Percentiles rank a stretch among this genome's conserved stretches.
phyloP scores from a whole-genome alignment of 2,888 invertebrate genomes.

The Pterostichus madidus region DNA sequence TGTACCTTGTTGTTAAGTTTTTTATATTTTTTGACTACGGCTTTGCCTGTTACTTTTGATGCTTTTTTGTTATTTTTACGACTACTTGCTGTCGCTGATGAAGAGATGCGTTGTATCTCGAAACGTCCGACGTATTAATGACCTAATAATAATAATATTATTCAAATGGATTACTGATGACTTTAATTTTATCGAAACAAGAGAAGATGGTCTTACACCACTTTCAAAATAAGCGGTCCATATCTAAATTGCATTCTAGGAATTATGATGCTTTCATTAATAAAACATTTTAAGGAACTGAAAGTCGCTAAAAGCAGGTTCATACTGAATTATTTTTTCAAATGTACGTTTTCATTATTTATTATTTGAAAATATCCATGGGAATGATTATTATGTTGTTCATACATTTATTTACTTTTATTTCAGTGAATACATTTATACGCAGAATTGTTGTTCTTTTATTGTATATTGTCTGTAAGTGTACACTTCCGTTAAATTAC shows the following conservation, averaged over 20 bases:
- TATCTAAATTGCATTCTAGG: background rate
- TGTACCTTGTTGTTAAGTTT: too few relatives aligned
- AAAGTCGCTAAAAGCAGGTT: background rate
- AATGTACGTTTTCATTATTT: constrained; percentile 56
- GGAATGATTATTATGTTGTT: constrained; percentile 63
- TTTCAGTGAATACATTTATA: constrained; percentile 60
- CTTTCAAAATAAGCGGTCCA: too few relatives aligned
- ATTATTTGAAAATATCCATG: constrained; percentile 57
- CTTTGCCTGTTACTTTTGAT: too few relatives aligned
- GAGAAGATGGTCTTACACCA: too few relatives aligned
- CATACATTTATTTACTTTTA: constrained; percentile 61
- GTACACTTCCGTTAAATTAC: constrained; percentile 1
- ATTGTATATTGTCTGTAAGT: constrained; percentile 2
- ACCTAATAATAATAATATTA: too few relatives aligned
- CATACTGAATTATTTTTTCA: constrained; percentile 33
- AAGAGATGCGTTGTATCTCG: too few relatives aligned
- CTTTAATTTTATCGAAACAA: too few relatives aligned
- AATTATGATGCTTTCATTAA: constrained; percentile 35
- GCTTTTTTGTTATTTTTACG: too few relatives aligned
- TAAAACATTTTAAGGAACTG: constrained; percentile 23
- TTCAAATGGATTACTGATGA: too few relatives aligned
- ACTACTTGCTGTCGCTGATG: too few relatives aligned
- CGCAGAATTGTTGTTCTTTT: background rate
- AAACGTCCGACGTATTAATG: too few relatives aligned
- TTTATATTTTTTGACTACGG: too few relatives aligned